phyloP scores from a whole-genome alignment of 2,797 vertebrate genomes.

The Synaphobranchus kaupii region DNA sequence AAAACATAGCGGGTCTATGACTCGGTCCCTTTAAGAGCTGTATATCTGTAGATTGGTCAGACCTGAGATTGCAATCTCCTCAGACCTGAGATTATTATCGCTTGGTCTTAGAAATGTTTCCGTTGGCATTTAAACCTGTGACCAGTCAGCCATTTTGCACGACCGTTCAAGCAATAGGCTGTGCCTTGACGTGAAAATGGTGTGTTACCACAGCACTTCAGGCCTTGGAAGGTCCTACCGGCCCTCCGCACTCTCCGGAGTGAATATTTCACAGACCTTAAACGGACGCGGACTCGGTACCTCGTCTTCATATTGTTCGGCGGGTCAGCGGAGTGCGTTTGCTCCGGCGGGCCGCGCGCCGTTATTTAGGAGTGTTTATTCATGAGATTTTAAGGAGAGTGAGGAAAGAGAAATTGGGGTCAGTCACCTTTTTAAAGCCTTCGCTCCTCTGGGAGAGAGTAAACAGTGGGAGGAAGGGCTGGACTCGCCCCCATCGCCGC shows the following conservation, averaged over 20 bases:
- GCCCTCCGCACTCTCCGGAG: not conserved
- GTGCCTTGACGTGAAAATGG: not conserved
- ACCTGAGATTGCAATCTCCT: not conserved
- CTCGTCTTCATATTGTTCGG: not conserved
- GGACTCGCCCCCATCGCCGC: slow-evolving; percentile 32
- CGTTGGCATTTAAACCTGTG: not conserved
- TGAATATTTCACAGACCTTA: not conserved
- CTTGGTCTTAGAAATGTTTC: not conserved
- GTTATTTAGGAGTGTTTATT: slow-evolving; percentile 59
- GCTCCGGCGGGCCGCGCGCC: slow-evolving; percentile 30
- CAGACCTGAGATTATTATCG: not conserved
- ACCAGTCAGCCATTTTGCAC: not conserved
- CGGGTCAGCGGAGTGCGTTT: not conserved
- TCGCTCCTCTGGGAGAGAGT: slow-evolving; percentile 37
- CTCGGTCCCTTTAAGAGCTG: too few relatives aligned
- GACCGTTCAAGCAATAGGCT: not conserved
- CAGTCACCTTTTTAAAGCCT: slow-evolving; percentile 49
- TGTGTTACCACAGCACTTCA: not conserved
- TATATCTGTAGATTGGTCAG: not conserved
- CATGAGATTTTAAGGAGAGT: slow-evolving; percentile 50
- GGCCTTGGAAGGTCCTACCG: not conserved
- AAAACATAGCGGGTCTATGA: not conserved
- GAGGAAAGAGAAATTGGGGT: slow-evolving; percentile 60
- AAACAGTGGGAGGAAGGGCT: slow-evolving; percentile 42
- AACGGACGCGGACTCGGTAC: not conserved